phyloP scores from a whole-genome alignment of 2,113 vertebrate genomes.

The Caloenas nicobarica region DNA sequence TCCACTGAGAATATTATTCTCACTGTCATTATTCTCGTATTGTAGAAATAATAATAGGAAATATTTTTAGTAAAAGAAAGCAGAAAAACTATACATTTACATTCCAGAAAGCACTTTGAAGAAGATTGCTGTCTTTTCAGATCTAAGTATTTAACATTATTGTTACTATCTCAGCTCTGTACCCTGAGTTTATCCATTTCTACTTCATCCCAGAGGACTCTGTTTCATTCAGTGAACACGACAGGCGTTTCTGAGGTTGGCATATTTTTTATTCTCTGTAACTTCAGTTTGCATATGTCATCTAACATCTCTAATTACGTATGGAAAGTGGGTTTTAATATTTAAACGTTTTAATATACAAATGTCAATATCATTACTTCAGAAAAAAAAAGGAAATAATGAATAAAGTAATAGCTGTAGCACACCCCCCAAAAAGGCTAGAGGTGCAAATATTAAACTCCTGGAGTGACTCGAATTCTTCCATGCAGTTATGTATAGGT shows the following conservation, averaged over 20 bases:
- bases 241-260: not conserved
- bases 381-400: not conserved
- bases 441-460: not conserved
- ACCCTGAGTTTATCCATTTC: not conserved
- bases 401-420: not conserved
- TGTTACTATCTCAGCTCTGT: not conserved
- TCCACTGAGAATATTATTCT: not conserved
- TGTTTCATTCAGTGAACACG: not conserved
- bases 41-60: not conserved
- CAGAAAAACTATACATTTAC: not conserved
- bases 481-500: not conserved
- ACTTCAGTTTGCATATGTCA: not conserved
- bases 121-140: not conserved
- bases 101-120: not conserved
- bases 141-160: not conserved
- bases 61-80: not conserved
- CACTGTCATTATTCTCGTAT: not conserved
- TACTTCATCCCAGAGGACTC: not conserved
- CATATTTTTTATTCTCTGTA: not conserved
- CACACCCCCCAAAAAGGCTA: not conserved
- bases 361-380: not conserved
- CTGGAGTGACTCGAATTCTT: not conserved
- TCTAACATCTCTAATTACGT: not conserved
- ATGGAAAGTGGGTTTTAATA: not conserved
- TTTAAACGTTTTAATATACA: not conserved